Conservation (phyloP, 2,888 invertebrate genomes). For the Dioctria linearis region DNA sequence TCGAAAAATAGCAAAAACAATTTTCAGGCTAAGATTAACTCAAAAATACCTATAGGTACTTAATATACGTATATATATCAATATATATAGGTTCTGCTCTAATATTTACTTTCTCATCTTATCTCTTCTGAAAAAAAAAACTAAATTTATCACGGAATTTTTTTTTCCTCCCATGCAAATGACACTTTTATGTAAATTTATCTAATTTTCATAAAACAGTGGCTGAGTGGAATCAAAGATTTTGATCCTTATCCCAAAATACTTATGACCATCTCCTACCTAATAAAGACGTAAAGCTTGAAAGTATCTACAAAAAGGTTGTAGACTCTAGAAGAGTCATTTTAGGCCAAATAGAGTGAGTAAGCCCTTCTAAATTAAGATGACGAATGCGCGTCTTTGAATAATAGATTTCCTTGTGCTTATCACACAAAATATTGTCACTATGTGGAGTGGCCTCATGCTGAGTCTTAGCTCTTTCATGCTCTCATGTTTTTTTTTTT, state of each 20-base stretch:
- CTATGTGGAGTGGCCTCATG: slow-evolving; percentile 25
- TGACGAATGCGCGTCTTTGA: slow-evolving; percentile 25
- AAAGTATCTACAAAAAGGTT: background rate
- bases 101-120: background rate
- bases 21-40: too few relatives aligned
- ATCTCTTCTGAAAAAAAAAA: background rate
- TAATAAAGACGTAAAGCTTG: background rate
- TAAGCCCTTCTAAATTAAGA: background rate
- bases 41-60: too few relatives aligned
- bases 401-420: slow-evolving; percentile 19
- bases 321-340: background rate
- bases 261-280: too few relatives aligned
- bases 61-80: too few relatives aligned
- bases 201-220: background rate
- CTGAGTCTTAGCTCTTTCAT: slow-evolving; percentile 7
- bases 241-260: too few relatives aligned
- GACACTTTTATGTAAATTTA: background rate
- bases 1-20: too few relatives aligned
- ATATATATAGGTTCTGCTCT: too few relatives aligned
- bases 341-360: background rate
- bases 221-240: background rate
- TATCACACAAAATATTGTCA: slow-evolving; percentile 1
- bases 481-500: slow-evolving; percentile 19
- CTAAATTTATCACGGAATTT: background rate
- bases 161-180: background rate